phyloP scores from a whole-genome alignment of 2,797 vertebrate genomes.

The Pristis pectinata region DNA sequence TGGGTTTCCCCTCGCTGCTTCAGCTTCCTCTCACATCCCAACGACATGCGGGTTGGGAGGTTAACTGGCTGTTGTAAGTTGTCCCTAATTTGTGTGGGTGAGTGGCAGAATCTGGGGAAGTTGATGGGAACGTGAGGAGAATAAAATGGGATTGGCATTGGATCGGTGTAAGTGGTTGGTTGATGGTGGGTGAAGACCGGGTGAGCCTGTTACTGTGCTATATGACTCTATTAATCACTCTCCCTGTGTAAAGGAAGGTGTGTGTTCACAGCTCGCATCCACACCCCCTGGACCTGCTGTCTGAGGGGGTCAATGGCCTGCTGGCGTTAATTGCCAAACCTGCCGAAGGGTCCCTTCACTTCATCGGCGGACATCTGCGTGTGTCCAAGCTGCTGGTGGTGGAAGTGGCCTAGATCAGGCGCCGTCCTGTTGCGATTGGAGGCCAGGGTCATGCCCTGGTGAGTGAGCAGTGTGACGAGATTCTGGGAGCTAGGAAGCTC shows the following conservation, averaged over 20 bases:
- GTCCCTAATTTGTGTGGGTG: too few species aligned
- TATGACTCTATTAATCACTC: neutral
- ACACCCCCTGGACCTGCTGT: neutral
- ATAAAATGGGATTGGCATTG: too few species aligned
- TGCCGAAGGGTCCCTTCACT: constrained; percentile 66
- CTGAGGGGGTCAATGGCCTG: too few species aligned
- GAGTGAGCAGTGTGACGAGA: constrained; percentile 66
- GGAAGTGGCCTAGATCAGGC: constrained; percentile 61
- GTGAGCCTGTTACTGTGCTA: neutral
- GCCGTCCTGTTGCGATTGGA: constrained; percentile 64
- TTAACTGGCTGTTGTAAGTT: too few species aligned
- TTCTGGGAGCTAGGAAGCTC: constrained; percentile 84
- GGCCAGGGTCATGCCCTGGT: constrained; percentile 69
- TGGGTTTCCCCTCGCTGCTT: too few species aligned
- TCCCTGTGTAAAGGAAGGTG: neutral
- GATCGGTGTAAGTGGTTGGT: too few species aligned
- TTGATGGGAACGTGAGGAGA: too few species aligned
- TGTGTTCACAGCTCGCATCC: too few species aligned
- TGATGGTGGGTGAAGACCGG: too few species aligned
- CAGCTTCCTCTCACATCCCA: too few species aligned
- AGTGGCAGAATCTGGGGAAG: too few species aligned
- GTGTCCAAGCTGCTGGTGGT: constrained; percentile 57
- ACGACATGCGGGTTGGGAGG: too few species aligned
- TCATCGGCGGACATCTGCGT: constrained; percentile 56
- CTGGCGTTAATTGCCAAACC: constrained; percentile 47